Base-by-base conservation (phyloP, 2,113 vertebrate species). In the Pagrus major region DNA sequence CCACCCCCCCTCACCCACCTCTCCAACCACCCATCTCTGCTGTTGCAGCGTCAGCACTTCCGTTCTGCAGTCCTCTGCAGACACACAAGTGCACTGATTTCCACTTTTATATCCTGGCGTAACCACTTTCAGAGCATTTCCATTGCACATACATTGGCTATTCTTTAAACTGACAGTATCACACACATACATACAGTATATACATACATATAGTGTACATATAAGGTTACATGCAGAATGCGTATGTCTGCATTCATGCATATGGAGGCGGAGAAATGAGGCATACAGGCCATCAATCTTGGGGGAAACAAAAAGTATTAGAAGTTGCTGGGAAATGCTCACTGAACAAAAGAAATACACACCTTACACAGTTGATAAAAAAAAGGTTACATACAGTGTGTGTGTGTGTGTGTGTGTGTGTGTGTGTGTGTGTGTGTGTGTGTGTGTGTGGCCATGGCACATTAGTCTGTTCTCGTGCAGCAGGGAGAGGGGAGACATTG, bases 31-130 rank as follows among this genome's bases (percentile, higher is more conserved):
- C 78, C 61, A 31, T 77, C 80, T 55, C 72, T 55, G 65, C 70
- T 41, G 47, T 5, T 87, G 91, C 79, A 2, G 71, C 85, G 69
- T 94, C 93, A 92, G 89, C 92, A 68, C 71, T 92, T 89, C 67
- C 58, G 37, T 71, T 86, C 84, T 63, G 88, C 91, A 91, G 87
- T 78, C 78, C 86, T 88, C 83, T 85, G 89, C 91, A 90, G 85
- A 81, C 81, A 76, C 76, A 83, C 64, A 31, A 76, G 39, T 54
- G 52, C 25, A 29, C 75, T 42, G 61, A 85, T 85, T 86, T 87
- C 70, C 78, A 90, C 80, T 84, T 90, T 78, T 25, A 77, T 23
- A 66, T 35, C 9, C 15, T 15, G 58, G 68, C 11, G 29, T 39
- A 82, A 47, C 71, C 75, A 77, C 51, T 72, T 80, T 74, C 44